Evolutionary conservation across 2,888 invertebrate genomes (phyloP).

Genomic region (Proisotoma minuta): DNA sequence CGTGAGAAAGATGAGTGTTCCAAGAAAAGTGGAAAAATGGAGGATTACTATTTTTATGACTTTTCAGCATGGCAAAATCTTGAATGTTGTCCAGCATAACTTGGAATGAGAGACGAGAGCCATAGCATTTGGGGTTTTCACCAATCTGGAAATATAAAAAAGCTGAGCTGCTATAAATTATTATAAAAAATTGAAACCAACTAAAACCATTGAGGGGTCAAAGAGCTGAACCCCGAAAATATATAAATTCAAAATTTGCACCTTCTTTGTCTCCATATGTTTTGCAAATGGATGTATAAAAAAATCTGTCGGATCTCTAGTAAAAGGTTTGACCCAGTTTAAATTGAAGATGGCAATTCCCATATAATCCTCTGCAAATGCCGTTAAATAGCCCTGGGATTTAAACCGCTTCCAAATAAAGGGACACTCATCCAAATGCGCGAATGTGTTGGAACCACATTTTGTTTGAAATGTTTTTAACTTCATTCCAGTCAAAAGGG

Average conservation of each 20-base stretch:
- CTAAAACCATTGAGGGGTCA: too few relatives aligned
- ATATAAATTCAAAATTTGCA: neutral
- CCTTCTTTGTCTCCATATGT: conserved; percentile 55
- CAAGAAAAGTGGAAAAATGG: conserved; percentile 79
- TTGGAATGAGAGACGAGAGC: conserved; percentile 62
- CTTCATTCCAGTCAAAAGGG: conserved; percentile 69
- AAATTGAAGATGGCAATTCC: conserved; percentile 76
- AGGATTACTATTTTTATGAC: conserved; percentile 34
- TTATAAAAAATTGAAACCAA: too few relatives aligned
- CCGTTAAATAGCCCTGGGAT: conserved; percentile 67
- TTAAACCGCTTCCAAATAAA: conserved; percentile 80
- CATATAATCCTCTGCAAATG: conserved; percentile 77
- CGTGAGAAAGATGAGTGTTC: conserved; percentile 78
- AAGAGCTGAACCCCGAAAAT: neutral
- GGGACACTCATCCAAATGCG: conserved; percentile 67
- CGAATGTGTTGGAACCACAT: conserved; percentile 58
- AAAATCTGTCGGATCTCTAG: conserved; percentile 73
- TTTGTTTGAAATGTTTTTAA: conserved; percentile 61
- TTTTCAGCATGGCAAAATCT: conserved; percentile 60
- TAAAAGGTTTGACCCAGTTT: conserved; percentile 68
- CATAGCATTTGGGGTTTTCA: conserved; percentile 61
- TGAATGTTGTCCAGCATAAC: conserved; percentile 67
- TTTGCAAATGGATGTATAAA: conserved; percentile 71
- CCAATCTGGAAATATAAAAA: too few relatives aligned
- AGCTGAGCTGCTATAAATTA: too few relatives aligned